These are phyloP conservation scores for Gryllus bimaculatus DNA, from an alignment of 1,140 invertebrate species.

Conservation along the genomic window DNA sequence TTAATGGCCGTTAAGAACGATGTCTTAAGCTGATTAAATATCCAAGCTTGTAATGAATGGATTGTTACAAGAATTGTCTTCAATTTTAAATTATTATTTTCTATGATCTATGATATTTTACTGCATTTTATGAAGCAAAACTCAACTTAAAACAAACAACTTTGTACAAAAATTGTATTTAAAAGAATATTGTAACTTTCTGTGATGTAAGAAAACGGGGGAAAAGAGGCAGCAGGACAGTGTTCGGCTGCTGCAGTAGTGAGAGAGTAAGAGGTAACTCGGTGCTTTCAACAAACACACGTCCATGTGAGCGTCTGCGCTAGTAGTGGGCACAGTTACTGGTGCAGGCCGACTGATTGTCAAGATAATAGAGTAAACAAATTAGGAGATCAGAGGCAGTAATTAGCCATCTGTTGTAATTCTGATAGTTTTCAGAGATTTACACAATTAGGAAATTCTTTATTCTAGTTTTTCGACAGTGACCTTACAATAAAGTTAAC, in stretches of 20 bases:
- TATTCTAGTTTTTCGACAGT: background rate
- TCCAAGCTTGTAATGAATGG: background rate
- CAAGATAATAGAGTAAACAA: background rate
- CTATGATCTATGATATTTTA: background rate
- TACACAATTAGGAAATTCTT: background rate
- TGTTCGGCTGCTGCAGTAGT: slow-evolving; percentile 16
- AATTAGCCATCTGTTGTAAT: background rate
- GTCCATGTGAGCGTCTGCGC: background rate
- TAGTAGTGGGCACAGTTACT: slow-evolving; percentile 1
- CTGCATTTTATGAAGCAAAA: background rate
- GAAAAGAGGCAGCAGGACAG: slow-evolving; percentile 20
- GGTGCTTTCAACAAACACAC: slow-evolving; percentile 13
- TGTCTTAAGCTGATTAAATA: no score
- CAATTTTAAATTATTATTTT: background rate
- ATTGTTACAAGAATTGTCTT: background rate
- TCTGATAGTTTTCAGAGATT: background rate
- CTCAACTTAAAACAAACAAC: slow-evolving; percentile 12
- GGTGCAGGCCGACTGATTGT: background rate
- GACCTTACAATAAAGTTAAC: background rate
- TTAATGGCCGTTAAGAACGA: background rate
- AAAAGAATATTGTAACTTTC: slow-evolving; percentile 17
- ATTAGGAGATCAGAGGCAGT: background rate
- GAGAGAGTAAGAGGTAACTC: background rate
- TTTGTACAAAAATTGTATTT: slow-evolving; percentile 1
- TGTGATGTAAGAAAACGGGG: slow-evolving; percentile 20